A percentile compares a stretch with the other conserved stretches of the same genome.
Evolutionary conservation across 2,888 invertebrate genomes (phyloP).

Genomic region (Epistrophella euchroma): DNA sequence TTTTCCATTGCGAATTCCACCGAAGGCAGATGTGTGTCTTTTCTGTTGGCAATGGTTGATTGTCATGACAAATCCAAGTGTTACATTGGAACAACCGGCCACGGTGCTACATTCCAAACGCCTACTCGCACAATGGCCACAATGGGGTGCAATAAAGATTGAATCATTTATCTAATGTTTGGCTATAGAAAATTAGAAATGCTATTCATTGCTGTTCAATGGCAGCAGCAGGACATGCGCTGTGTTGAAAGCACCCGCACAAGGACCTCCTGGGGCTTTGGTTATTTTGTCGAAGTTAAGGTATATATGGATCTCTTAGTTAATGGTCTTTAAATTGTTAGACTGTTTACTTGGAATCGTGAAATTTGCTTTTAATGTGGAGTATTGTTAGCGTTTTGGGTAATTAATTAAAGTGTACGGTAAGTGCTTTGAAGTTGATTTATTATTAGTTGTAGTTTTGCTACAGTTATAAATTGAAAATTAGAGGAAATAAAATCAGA

Average conservation of each 20-base stretch:
- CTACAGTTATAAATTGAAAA: neutral
- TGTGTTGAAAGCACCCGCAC: slow-evolving; percentile 73
- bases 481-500: neutral
- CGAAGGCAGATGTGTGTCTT: slow-evolving; percentile 65
- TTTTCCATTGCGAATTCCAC: slow-evolving; percentile 60
- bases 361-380: neutral
- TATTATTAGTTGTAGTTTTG: neutral
- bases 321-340: slow-evolving; percentile 68
- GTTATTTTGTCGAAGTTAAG: neutral
- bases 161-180: slow-evolving; percentile 73
- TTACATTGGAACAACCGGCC: slow-evolving; percentile 17
- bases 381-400: slow-evolving; percentile 58
- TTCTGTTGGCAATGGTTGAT: slow-evolving; percentile 49
- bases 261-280: slow-evolving; percentile 56
- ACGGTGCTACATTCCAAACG: slow-evolving; percentile 61
- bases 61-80: slow-evolving; percentile 68
- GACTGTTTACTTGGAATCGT: slow-evolving; percentile 30
- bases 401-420: slow-evolving; percentile 47
- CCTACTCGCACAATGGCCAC: slow-evolving; percentile 64
- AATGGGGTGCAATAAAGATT: slow-evolving; percentile 63
- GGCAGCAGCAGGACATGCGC: slow-evolving; percentile 60
- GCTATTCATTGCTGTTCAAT: slow-evolving; percentile 69
- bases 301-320: slow-evolving; percentile 8
- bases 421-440: neutral
- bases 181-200: slow-evolving; percentile 75